Conservation (phyloP, 2,797 vertebrate species). For the Botia kubotai region DNA sequence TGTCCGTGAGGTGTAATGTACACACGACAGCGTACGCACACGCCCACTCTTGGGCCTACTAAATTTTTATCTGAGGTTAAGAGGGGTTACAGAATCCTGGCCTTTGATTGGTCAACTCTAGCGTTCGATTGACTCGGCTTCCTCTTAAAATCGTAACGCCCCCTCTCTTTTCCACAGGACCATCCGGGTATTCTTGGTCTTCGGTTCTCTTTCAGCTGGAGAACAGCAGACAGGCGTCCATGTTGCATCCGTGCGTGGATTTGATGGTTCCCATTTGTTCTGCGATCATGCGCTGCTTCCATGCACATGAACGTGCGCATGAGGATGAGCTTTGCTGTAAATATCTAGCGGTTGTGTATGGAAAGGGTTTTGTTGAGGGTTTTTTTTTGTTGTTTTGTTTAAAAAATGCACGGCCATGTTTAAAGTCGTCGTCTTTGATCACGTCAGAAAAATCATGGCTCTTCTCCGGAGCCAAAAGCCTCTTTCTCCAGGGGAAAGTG, state of each 20-base stretch:
- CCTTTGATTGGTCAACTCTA: slow-evolving; percentile 27
- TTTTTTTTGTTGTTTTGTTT: slow-evolving; percentile 39
- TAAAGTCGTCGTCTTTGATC: slow-evolving; percentile 28
- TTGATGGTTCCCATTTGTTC: slow-evolving; percentile 41
- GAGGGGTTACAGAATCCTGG: slow-evolving; percentile 35
- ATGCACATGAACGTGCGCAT: neutral
- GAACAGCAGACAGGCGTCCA: slow-evolving; percentile 34
- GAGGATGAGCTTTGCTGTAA: slow-evolving; percentile 30
- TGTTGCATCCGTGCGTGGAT: slow-evolving; percentile 33
- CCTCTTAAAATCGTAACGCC: slow-evolving; percentile 25
- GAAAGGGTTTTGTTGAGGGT: slow-evolving; percentile 23
- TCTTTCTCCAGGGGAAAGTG: slow-evolving; percentile 10
- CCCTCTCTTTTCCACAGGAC: neutral
- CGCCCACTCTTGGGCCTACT: neutral
- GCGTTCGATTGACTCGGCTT: slow-evolving; percentile 42
- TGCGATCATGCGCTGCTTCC: neutral
- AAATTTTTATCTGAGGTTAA: slow-evolving; percentile 45
- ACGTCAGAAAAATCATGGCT: neutral
- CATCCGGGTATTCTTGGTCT: slow-evolving; percentile 4
- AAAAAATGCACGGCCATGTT: slow-evolving; percentile 12
- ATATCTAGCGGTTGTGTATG: slow-evolving; percentile 41
- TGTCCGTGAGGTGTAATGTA: too few species aligned
- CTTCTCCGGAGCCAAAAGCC: neutral
- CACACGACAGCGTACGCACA: too few species aligned
- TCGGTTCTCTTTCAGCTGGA: slow-evolving; percentile 29